phyloP scores from a whole-genome alignment of 2,797 vertebrate species.

The Merluccius polli region DNA sequence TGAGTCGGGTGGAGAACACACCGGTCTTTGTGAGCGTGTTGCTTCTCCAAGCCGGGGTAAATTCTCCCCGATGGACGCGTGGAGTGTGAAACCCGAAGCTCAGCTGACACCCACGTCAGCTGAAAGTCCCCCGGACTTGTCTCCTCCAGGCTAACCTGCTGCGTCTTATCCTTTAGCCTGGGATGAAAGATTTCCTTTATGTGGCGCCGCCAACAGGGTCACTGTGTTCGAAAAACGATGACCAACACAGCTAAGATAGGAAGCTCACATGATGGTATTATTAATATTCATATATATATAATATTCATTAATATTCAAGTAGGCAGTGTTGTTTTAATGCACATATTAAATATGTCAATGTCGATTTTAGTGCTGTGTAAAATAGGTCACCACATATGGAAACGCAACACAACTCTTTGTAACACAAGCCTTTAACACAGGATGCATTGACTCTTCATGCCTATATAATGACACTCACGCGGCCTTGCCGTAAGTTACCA shows the following conservation, averaged over 20 bases:
- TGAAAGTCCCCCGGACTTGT: neutral
- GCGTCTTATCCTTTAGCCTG: constrained; percentile 22
- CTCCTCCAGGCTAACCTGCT: constrained; percentile 26
- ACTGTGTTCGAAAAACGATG: neutral
- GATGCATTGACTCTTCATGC: neutral
- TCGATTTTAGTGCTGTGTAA: neutral
- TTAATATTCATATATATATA: too few species aligned
- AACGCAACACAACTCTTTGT: neutral
- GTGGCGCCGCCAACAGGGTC: neutral
- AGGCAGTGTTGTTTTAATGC: too few species aligned
- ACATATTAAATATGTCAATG: too few species aligned
- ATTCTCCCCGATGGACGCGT: constrained; percentile 29
- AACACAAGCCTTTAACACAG: neutral
- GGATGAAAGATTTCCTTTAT: constrained; percentile 42
- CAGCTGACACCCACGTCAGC: constrained; percentile 12
- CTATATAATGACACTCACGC: neutral
- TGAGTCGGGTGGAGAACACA: constrained; percentile 39
- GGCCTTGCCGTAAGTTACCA: neutral
- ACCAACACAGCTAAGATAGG: neutral
- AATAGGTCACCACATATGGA: neutral
- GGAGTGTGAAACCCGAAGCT: constrained; percentile 24
- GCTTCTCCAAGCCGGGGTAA: constrained; percentile 27
- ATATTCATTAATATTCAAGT: too few species aligned
- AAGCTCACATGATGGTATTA: neutral
- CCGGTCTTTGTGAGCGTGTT: constrained; percentile 48